Conservation (phyloP, 2,113 vertebrate species). For the Pterocles orientalis region DNA sequence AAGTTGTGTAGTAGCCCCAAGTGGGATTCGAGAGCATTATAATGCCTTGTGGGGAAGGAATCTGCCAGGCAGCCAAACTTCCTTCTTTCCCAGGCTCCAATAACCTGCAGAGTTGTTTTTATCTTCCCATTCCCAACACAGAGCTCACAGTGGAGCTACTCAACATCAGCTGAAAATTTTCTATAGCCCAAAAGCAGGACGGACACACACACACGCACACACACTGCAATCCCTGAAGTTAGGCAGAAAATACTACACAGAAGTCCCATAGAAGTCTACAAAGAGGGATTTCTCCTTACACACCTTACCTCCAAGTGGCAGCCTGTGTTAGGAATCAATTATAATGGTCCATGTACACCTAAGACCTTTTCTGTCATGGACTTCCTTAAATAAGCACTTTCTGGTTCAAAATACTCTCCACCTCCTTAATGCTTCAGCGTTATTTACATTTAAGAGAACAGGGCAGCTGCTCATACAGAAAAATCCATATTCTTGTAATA, state of each 20-base stretch:
- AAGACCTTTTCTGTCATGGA: not conserved
- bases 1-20: not conserved
- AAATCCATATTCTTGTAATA: fast-evolving
- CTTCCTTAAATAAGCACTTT: not conserved
- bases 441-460: not conserved
- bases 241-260: not conserved
- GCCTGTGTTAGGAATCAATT: not conserved
- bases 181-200: not conserved
- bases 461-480: not conserved
- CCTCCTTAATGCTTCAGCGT: not conserved
- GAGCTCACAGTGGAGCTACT: not conserved
- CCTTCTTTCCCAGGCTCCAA: not conserved
- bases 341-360: not conserved
- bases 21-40: not conserved
- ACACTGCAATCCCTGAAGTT: not conserved
- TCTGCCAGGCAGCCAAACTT: not conserved
- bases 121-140: not conserved
- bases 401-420: not conserved
- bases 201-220: not conserved
- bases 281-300: not conserved
- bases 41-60: not conserved
- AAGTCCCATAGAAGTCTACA: not conserved
- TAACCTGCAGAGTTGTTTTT: not conserved
- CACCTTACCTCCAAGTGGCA: not conserved
- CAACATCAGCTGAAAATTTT: not conserved